Evolutionary conservation across 1,140 invertebrate genomes (phyloP).

Genomic region (Drosophila parabipectinata): DNA sequence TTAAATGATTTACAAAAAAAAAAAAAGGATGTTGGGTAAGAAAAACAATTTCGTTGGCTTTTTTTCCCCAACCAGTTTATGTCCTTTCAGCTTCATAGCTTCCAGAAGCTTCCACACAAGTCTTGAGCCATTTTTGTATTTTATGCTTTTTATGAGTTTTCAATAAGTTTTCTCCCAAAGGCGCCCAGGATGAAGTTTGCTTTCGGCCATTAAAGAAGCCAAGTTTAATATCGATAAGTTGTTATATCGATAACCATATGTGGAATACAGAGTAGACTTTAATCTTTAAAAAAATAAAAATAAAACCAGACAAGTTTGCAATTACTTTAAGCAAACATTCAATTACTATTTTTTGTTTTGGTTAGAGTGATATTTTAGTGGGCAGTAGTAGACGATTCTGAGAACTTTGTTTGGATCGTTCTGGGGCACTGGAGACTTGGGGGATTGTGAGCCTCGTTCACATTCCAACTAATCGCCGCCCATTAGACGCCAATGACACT

Average conservation of each 20-base stretch:
- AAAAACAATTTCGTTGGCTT: constrained; percentile 59
- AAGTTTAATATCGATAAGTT: constrained; percentile 40
- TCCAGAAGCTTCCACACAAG: constrained; percentile 1
- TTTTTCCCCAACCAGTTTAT: constrained; percentile 34
- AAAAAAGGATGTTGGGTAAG: constrained; percentile 10
- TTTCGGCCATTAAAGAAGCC: constrained; percentile 31
- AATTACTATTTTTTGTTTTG: constrained; percentile 14
- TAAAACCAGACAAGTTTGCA: no score
- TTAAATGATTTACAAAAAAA: constrained; percentile 75
- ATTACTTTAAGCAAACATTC: constrained; percentile 4
- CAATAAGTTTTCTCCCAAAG: constrained; percentile 56
- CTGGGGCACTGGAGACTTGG: constrained; percentile 3
- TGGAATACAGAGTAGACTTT: not conserved
- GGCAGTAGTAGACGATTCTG: not conserved
- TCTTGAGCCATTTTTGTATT: constrained; percentile 35
- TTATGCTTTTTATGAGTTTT: constrained; percentile 68
- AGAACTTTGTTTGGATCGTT: constrained; percentile 21
- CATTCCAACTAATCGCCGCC: constrained; percentile 65
- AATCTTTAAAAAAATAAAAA: not conserved
- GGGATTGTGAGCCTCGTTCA: not conserved
- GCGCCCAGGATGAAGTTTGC: constrained; percentile 16
- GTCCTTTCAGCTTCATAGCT: constrained; percentile 15
- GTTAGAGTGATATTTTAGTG: constrained; percentile 1
- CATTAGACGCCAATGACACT: constrained; percentile 81
- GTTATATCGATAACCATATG: constrained; percentile 4